These are phyloP conservation scores for Brachycybe producta DNA, from an alignment of 2,888 invertebrate genomes.

Conservation along the genomic window DNA sequence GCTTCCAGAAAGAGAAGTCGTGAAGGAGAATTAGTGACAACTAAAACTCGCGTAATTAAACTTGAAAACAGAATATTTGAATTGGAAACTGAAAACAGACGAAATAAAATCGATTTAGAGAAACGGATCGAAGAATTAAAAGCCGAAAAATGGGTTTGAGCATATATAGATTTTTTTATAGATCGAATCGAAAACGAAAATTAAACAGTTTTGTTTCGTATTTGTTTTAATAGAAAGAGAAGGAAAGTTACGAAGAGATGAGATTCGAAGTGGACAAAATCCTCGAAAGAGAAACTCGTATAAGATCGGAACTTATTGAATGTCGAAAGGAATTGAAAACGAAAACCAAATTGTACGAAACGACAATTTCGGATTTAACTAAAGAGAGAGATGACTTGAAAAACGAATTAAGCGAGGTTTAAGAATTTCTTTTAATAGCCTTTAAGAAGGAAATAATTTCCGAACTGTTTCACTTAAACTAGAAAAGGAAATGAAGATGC, in stretches of 20 bases:
- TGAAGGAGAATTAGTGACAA: conserved; percentile 6
- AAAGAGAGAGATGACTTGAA: background rate
- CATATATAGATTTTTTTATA: background rate
- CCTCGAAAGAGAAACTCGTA: background rate
- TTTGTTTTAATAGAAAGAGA: background rate
- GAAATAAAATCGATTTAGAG: conserved; percentile 1
- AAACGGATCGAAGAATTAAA: background rate
- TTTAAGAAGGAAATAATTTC: background rate
- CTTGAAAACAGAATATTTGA: background rate
- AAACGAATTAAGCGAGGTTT: conserved; percentile 1
- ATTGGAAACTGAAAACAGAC: background rate
- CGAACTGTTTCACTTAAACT: too few relatives aligned
- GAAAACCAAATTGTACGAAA: background rate
- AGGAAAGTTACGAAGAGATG: background rate
- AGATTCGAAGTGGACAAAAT: background rate
- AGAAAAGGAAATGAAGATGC: too few relatives aligned
- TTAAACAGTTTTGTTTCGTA: background rate
- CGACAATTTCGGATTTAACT: background rate
- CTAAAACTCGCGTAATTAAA: background rate
- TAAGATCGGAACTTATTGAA: background rate
- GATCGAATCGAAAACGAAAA: background rate
- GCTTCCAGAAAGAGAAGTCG: conserved; percentile 1
- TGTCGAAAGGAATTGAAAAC: background rate
- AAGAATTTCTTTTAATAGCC: background rate
- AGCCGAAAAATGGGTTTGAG: conserved; percentile 5